Base-by-base conservation (phyloP, 2,113 vertebrate genomes). In the Lagopus muta region DNA sequence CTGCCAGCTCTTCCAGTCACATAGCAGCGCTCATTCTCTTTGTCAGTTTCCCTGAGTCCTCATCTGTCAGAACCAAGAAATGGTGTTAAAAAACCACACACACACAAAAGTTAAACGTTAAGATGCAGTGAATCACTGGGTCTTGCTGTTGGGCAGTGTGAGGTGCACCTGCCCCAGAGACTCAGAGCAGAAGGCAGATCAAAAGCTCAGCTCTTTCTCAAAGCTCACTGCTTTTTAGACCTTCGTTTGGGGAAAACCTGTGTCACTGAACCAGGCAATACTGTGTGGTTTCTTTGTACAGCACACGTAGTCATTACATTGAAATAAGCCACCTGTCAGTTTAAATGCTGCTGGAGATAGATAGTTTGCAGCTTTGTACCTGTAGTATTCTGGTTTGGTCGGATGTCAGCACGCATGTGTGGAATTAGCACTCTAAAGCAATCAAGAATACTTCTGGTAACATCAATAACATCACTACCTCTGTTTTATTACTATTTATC, bases 1-100 rank as follows among this genome's bases (percentile, higher is more conserved):
- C 86, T 92, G 84, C 84, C 88, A 95, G 81, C 87, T 86, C 89
- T 40, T 57, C 66, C 43, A 42, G 61, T 87, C 19, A 32, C 32
- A n/a, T 89, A 28, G 45, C 83, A 52, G 55, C 38, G 1, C 87
- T 90, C 71, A 7, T 34, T 76, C 79, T 34, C 40, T 52, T 32
- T 70, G 87, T 70, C 79, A 84, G 12, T 30, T 2, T 22, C 74
- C 65, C 61, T 48, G 22, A 13, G 91, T 91, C 73, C 54, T 92
- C 87, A 91, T 89, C 88, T 95, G 85, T 88, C 75, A 62, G 24
- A 20, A 27, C 20, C 18, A 1, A 48, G 60, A 34, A 61, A 22
- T 0, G 1, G 27, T 3, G 70, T 10, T 67, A 74, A 58, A 90
- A 52, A 27, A 8, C 13, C 38, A 14, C 13, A 82, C 42, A 22